These are phyloP conservation scores for Pseudomugil gertrudae DNA, from an alignment of 2,797 vertebrate species.

Conservation along the genomic window DNA sequence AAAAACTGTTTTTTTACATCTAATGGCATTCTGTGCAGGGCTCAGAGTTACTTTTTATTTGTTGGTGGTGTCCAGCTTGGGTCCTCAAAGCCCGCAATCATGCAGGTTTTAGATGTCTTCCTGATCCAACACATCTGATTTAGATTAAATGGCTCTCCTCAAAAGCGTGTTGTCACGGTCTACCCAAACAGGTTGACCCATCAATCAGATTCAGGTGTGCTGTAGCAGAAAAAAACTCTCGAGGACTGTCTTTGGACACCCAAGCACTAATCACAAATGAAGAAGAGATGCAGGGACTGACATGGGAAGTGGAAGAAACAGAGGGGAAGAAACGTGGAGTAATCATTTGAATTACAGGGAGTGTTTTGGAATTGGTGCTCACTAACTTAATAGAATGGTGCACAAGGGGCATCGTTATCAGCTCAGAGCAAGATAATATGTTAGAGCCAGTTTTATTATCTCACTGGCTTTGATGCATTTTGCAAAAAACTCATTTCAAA, in stretches of 20 bases:
- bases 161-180: too few species aligned
- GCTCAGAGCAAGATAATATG: constrained; percentile 1
- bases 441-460: constrained; percentile 11
- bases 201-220: too few species aligned
- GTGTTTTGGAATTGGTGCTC: neutral
- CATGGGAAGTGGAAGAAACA: neutral
- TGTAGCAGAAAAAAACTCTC: too few species aligned
- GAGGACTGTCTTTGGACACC: too few species aligned
- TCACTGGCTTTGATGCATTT: constrained; percentile 5
- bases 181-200: too few species aligned
- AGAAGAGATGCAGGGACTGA: neutral
- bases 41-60: neutral
- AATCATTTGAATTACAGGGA: neutral
- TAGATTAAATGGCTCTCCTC: too few species aligned
- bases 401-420: neutral
- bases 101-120: too few species aligned
- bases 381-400: neutral
- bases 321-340: neutral
- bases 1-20: neutral
- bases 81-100: too few species aligned
- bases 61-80: too few species aligned
- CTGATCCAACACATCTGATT: too few species aligned
- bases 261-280: constrained; percentile 2
- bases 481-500: constrained; percentile 11
- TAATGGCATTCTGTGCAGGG: neutral